Conservation (phyloP, 2,113 vertebrate genomes). For the Toxostoma redivivum region DNA sequence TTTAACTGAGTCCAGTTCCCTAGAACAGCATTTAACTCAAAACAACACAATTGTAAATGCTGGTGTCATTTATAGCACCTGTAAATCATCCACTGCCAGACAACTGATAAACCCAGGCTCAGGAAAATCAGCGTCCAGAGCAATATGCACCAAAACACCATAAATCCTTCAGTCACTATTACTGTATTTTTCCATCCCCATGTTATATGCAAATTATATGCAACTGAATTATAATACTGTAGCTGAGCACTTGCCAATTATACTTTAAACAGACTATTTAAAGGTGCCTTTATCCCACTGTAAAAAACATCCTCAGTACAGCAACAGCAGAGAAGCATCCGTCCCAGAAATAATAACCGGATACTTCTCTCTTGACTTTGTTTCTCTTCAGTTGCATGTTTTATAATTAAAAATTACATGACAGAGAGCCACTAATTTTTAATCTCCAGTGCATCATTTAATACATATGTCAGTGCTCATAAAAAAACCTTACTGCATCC, state of each 20-base stretch:
- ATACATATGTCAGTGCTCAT: not conserved
- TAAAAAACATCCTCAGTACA: not conserved
- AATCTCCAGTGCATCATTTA: not conserved
- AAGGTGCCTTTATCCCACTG: not conserved
- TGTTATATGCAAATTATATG: not conserved
- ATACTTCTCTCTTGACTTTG: not conserved
- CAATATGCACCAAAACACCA: not conserved
- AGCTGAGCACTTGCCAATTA: not conserved
- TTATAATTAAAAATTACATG: not conserved
- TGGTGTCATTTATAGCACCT: not conserved
- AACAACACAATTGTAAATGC: not conserved
- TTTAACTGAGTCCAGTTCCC: not conserved
- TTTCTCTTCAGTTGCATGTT: not conserved
- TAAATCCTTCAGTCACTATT: not conserved
- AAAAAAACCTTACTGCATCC: not conserved
- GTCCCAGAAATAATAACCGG: not conserved
- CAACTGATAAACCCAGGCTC: not conserved
- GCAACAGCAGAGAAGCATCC: not conserved
- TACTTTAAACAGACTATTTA: slow-evolving; percentile 8
- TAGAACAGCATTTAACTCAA: not conserved
- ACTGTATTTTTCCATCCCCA: not conserved
- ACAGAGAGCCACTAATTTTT: not conserved
- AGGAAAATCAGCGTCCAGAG: not conserved
- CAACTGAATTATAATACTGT: not conserved
- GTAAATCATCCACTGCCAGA: not conserved